Base-by-base conservation (phyloP, 1,140 invertebrate species). In the Drosophila punjabiensis region DNA sequence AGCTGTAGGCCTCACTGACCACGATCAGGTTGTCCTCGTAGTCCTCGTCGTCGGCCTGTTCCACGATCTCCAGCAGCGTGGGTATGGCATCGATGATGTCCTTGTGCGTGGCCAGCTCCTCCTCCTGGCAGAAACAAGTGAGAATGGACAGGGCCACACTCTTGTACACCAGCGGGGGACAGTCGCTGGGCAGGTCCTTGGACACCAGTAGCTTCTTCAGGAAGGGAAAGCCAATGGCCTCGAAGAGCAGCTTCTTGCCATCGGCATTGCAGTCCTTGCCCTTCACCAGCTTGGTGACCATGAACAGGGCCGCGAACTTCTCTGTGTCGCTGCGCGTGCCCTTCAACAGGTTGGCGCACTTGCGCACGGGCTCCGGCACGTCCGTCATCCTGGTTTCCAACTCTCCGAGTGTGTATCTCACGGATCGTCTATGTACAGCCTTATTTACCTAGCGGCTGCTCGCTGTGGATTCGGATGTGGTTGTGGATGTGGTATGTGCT, bases 231-330 rank as follows among this genome's bases (percentile, higher is more conserved):
- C 97, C 97, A 76, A 98, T 98, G 1, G 96, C 96, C 93, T 98
- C 96, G 85, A 98, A 98, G 0, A 98, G 93, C n/a, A 96, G 94
- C 84, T 96, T 96, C 82, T 97, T 97, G 10, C 95, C 95, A 11
- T 94, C 93, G 3, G 95, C 92, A 67, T 95, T 96, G 84, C 97
- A 96, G 78, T 98, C 96, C 84, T 96, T 96, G 62, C 95, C 95
- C 92, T 97, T 97, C 9, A 98, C 95, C 56, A 98, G 89, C 93
- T 98, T 98, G 1, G 97, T 98, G 32, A 98, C 97, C 96, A 98
- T 96, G 91, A 98, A 98, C 4, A 98, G 94, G 1, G 96, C 97
- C 9, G 97, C 97, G 93, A 98, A 98, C 93, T 98, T 98, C 93
- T 98, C 97, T 0, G 97, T 98, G 93, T 98, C 97, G 82, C 95